These are phyloP conservation scores for Lophius piscatorius DNA, from an alignment of 2,113 vertebrate genomes.

Conservation along the genomic window DNA sequence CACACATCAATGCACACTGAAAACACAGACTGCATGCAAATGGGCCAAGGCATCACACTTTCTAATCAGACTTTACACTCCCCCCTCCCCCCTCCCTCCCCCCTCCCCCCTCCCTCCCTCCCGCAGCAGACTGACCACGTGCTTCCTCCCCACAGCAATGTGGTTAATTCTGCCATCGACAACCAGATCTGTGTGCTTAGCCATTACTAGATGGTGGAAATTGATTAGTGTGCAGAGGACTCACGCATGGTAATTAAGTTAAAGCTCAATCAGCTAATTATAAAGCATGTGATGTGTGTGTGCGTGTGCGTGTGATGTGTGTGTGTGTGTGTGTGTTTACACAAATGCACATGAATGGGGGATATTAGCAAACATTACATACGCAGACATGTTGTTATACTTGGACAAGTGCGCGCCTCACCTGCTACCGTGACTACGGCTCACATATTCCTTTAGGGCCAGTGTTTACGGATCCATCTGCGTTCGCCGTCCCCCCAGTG, in stretches of 20 bases:
- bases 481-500: not conserved
- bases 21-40: slow-evolving; percentile 64
- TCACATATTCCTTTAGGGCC: not conserved
- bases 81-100: slow-evolving; percentile 20
- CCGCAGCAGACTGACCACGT: slow-evolving; percentile 49
- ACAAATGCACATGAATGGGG: slow-evolving; percentile 14
- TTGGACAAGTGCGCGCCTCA: not conserved
- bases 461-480: no score
- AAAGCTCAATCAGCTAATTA: slow-evolving; percentile 73
- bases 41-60: slow-evolving; percentile 38
- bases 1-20: slow-evolving; percentile 5
- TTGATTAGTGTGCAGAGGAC: slow-evolving; percentile 67
- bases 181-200: slow-evolving; percentile 45
- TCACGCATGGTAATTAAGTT: slow-evolving; percentile 64
- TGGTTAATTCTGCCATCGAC: slow-evolving; percentile 65
- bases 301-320: slow-evolving; percentile 24
- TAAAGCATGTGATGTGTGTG: slow-evolving; percentile 54
- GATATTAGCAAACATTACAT: slow-evolving; percentile 25
- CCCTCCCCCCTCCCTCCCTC: no score
- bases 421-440: not conserved
- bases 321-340: slow-evolving; percentile 29
- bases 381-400: slow-evolving; percentile 10
- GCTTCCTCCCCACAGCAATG: slow-evolving; percentile 53
- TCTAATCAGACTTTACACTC: slow-evolving; percentile 54
- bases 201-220: slow-evolving; percentile 62